A percentile compares a stretch with the other conserved stretches of the same genome.
phyloP scores from a whole-genome alignment of 2,113 vertebrate species.

The Gymnogyps californianus region DNA sequence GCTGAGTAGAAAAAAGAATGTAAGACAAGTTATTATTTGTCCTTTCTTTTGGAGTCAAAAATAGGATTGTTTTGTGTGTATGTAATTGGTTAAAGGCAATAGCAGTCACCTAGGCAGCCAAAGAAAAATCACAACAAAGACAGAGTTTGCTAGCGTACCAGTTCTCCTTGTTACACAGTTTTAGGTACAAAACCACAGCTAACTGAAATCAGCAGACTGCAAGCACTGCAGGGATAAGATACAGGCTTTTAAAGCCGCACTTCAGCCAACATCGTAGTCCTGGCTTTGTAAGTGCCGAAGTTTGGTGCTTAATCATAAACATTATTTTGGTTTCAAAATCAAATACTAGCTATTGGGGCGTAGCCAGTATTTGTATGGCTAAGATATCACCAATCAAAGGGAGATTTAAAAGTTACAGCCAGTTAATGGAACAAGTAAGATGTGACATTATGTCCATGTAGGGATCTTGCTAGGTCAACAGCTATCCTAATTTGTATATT shows the following conservation, averaged over 20 bases:
- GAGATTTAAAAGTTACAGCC: not conserved
- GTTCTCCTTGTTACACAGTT: not conserved
- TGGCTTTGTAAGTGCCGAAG: not conserved
- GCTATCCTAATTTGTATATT: not conserved
- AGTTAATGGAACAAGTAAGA: not conserved
- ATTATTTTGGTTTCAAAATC: not conserved
- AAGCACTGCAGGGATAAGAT: not conserved
- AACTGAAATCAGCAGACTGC: not conserved
- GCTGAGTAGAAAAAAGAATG: not conserved
- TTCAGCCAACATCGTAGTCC: not conserved
- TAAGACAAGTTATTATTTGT: not conserved
- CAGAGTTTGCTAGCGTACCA: not conserved
- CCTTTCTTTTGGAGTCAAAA: not conserved
- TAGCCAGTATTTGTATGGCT: not conserved
- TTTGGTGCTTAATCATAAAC: not conserved
- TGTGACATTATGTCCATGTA: not conserved
- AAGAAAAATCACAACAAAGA: not conserved
- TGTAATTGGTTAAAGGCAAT: not conserved
- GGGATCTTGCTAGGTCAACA: not conserved
- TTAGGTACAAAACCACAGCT: not conserved
- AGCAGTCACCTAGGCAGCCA: not conserved
- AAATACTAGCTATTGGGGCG: not conserved
- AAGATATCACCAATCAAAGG: not conserved
- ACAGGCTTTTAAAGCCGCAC: not conserved
- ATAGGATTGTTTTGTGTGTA: not conserved